These are phyloP conservation scores for Gisinianus flammeolus DNA, from an alignment of 2,888 invertebrate genomes.

Conservation along the genomic window DNA sequence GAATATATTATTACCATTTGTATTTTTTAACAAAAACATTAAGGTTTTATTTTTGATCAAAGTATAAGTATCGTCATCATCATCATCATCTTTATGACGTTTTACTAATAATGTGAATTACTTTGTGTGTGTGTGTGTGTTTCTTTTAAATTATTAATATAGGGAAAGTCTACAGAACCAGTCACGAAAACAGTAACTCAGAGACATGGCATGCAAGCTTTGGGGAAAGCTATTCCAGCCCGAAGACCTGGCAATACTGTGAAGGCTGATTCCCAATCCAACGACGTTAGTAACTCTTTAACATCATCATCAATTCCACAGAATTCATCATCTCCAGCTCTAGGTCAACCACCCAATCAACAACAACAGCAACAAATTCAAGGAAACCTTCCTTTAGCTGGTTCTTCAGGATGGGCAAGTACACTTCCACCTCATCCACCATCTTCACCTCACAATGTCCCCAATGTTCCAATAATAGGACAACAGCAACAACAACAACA, in stretches of 20 bases:
- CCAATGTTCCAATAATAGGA: slow-evolving; percentile 53
- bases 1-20: not conserved
- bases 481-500: no score
- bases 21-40: not conserved
- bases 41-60: not conserved
- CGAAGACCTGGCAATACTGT: slow-evolving; percentile 75
- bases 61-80: not conserved
- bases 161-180: slow-evolving; percentile 57
- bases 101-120: not conserved
- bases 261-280: slow-evolving; percentile 49
- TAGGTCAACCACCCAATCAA: slow-evolving; percentile 35
- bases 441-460: slow-evolving; percentile 46
- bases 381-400: slow-evolving; percentile 14
- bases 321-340: slow-evolving; percentile 33
- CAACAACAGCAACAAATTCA: slow-evolving; percentile 46
- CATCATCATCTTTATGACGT: not conserved
- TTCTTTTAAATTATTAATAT: not conserved
- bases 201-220: slow-evolving; percentile 99
- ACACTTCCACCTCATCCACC: slow-evolving; percentile 50
- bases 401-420: slow-evolving; percentile 55
- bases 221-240: slow-evolving; percentile 98
- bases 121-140: no score
- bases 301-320: slow-evolving; percentile 47
- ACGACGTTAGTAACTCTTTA: slow-evolving; percentile 42
- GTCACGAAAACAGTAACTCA: slow-evolving; percentile 56